Evolutionary conservation across 1,140 invertebrate genomes (phyloP).

Genomic region (Apis mellifera): Amel_HAv3.1 CM009945.2:7961501-7962000

Average conservation of each 20-base stretch:
- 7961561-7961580: slow-evolving; percentile 67
- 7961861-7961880: neutral
- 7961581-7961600: neutral
- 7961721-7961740: neutral
- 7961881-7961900: neutral
- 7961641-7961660: neutral
- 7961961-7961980: slow-evolving; percentile 6
- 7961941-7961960: neutral
- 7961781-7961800: neutral
- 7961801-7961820: neutral
- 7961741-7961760: neutral
- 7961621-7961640: slow-evolving; percentile 3
- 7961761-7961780: slow-evolving; percentile 24
- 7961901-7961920: neutral
- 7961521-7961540: slow-evolving; percentile 50
- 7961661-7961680: slow-evolving; percentile 49
- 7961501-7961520: neutral
- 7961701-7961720: slow-evolving; percentile 22
- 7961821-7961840: neutral
- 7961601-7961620: slow-evolving; percentile 42
- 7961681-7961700: slow-evolving; percentile 25
- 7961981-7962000: slow-evolving; percentile 59
- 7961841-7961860: too few species aligned
- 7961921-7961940: neutral
- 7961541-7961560: slow-evolving; percentile 58